Base-by-base conservation (phyloP, 2,113 vertebrate species). In the Acinonyx jubatus region DNA sequence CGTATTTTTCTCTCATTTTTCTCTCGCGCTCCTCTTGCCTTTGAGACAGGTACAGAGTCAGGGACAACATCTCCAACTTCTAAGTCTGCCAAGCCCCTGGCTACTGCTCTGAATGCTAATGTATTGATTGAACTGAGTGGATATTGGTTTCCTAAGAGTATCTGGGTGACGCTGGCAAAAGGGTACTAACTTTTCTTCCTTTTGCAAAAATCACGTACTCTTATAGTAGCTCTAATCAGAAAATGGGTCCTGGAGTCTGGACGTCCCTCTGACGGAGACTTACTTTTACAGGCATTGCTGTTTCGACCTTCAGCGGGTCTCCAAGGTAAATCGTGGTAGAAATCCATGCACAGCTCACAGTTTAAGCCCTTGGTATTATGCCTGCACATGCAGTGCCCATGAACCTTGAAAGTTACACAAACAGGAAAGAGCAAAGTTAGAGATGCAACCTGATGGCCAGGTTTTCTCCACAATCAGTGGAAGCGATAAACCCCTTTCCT, bases 361-460 rank as follows among this genome's bases (percentile, higher is more conserved):
- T 99, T 99, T 93, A 99, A 98, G 71, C 99, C 99, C 98, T 99
- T 99, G 4, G 99, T 99, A 97, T 99, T 99, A 98, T 99, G 99
- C 94, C 99, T 99, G 97, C 99, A 99, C 99, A 99, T 99, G 98
- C 99, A 99, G 97, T 99, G 99, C 8, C 99, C 99, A 0, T 99
- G 99, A 76, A 99, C 99, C 99, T 99, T 96, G 27, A 85, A 97
- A 85, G 76, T 94, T 19, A 38, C 27, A 78, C 79, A 80, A 57
- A 66, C 27, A 79, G 38, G 13, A 89, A 52, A n/a, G 41, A 41
- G 63, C 38, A n/a, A 76, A 89, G 12, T 74, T 31, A 97, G 84
- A 74, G 27, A 41, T 1, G 38, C 0, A n/a, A 9, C 45, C 7
- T 4, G 21, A 48, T 0, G 52, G 57, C 55, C 80, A 23, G 11